Evolutionary conservation across 1,140 invertebrate species (phyloP), one percentile per base, ranked within the genome.

Genomic region (Lepidotrigona ventralis): DNA sequence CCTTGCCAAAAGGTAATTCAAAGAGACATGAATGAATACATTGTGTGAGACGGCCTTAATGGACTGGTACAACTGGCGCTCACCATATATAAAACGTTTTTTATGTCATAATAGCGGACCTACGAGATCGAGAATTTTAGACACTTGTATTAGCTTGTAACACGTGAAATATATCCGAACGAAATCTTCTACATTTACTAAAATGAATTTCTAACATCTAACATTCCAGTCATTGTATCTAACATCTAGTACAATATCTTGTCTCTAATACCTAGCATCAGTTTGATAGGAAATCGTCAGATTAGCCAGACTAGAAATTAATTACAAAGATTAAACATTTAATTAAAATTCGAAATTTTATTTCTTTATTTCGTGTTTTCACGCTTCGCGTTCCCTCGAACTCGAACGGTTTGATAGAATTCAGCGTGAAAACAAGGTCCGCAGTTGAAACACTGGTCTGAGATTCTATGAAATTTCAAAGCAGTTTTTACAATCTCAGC

Each of bases 1-100:
- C 56, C 21, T 70, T 81, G 72, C 82, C 76, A 86, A 72, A 71
- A 78, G 74, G 46, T 78, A 69, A 78, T 83, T 83, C 75, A 83
- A 54, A 58, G 33, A 26, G 74, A 72, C 58, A 56, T 14, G 56
- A 83, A 77, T 77, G 63, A 82, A 74, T 81, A 69, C 58, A 76
- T 69, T 26, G 72, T n/a, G 60, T 46, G 51, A 75, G 66, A 54
- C 29, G 33, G n/a, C 29, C 72, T 75, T 74, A 74, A 81, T 64
- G 46, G 70, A 74, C 39, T 39, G 19, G 15, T 21, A 15, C 15
- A 64, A 64, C 70, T 19, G 29, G 3, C 29, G 17, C 17, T 33
- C 23, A 2, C 60, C 19, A 11, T 51, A 60, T 23, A 58, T 51
- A 23, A 29, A 53, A n/a, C 4, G 8, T 66, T 68, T 64, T n/a